Evolutionary conservation across 2,113 vertebrate genomes (phyloP).

Genomic region (Synchiropus splendidus): DNA sequence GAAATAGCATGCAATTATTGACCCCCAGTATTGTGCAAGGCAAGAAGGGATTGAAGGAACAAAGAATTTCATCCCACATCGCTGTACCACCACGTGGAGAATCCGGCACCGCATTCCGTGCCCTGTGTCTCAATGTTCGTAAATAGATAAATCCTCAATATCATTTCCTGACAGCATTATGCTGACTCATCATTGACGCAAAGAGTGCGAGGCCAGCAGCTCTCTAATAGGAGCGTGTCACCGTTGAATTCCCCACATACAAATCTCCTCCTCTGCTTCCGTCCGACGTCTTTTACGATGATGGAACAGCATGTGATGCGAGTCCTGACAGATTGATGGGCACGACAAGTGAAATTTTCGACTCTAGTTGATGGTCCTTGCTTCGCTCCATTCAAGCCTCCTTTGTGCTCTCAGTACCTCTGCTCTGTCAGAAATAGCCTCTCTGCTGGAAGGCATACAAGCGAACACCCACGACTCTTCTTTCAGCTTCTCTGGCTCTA

Average conservation of each 20-base stretch:
- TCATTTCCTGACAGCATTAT: background rate
- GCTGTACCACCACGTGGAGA: no score
- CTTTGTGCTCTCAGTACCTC: slow-evolving; percentile 1
- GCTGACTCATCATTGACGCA: slow-evolving; percentile 34
- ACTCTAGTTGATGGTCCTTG: background rate
- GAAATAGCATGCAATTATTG: no score
- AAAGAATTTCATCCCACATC: no score
- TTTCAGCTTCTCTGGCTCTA: slow-evolving; percentile 12
- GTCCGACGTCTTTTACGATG: background rate
- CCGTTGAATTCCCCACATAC: background rate
- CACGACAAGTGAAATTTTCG: background rate
- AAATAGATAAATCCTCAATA: no score
- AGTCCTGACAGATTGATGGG: slow-evolving; percentile 7
- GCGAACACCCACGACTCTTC: slow-evolving; percentile 24
- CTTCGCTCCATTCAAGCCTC: background rate
- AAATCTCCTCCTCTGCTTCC: slow-evolving; percentile 1
- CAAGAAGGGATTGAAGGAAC: no score
- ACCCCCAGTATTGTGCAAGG: no score
- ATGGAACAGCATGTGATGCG: background rate
- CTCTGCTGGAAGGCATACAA: slow-evolving; percentile 4
- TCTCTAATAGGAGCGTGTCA: slow-evolving; percentile 3
- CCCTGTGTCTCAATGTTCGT: no score
- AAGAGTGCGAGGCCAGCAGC: background rate
- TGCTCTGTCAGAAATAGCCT: slow-evolving; percentile 7
- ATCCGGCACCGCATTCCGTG: no score